Evolutionary conservation across 2,888 invertebrate species (phyloP).

Genomic region (Aphrophora alni): DNA sequence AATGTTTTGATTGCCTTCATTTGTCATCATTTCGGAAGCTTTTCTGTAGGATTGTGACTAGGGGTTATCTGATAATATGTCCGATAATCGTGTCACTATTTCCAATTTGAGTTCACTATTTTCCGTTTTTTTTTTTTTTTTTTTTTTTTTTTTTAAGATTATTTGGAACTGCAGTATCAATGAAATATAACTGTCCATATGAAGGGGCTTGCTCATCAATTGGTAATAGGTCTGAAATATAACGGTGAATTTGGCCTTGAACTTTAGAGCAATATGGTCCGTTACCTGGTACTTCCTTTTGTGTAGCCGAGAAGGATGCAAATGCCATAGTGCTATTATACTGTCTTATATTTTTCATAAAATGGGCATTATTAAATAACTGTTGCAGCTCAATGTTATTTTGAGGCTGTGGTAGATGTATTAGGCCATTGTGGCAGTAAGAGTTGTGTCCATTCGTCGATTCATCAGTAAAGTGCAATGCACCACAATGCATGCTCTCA

Average conservation of each 20-base stretch:
- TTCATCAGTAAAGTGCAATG: constrained; percentile 19
- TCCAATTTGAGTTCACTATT: too few species aligned
- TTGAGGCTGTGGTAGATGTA: constrained; percentile 27
- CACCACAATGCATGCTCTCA: constrained; percentile 23
- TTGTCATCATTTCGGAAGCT: neutral
- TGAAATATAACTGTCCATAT: constrained; percentile 21
- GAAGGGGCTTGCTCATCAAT: neutral
- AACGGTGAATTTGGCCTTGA: constrained; percentile 21
- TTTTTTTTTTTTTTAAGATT: too few species aligned
- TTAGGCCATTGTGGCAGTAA: constrained; percentile 27
- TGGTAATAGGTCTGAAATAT: constrained; percentile 13
- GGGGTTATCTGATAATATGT: constrained; percentile 6
- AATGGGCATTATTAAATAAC: too few species aligned
- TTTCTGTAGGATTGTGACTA: constrained; percentile 15
- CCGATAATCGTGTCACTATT: neutral
- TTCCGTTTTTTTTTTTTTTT: too few species aligned
- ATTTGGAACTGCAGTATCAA: neutral
- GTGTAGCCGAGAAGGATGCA: constrained; percentile 22
- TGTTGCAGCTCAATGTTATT: constrained; percentile 3
- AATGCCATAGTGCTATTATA: constrained; percentile 6
- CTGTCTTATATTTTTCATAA: too few species aligned
- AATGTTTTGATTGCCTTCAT: neutral
- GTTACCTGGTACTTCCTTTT: constrained; percentile 23
- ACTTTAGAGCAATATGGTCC: constrained; percentile 30
- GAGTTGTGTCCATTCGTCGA: constrained; percentile 5